Evolutionary conservation across 2,797 vertebrate species (phyloP).

Genomic region (Rhynchonycteris naso): DNA sequence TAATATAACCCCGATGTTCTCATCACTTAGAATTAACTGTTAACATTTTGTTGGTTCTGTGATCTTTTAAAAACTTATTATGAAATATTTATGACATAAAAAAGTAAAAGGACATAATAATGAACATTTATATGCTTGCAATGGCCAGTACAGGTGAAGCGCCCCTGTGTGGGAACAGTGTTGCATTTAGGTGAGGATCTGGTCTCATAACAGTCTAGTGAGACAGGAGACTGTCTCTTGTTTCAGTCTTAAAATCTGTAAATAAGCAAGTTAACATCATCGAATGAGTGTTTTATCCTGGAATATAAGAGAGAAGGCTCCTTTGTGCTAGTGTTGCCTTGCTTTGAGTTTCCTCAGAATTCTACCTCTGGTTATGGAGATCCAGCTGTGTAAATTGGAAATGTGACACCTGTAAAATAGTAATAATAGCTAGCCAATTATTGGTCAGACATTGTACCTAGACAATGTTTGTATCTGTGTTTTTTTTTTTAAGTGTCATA

Average conservation of each 20-base stretch:
- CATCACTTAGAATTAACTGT: constrained; percentile 47
- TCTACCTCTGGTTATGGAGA: constrained; percentile 13
- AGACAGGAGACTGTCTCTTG: background rate
- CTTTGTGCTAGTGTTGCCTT: constrained; percentile 40
- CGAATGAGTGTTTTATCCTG: background rate
- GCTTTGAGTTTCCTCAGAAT: constrained; percentile 43
- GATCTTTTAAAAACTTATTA: constrained; percentile 65
- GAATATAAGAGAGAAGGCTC: background rate
- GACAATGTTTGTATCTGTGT: background rate
- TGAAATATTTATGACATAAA: constrained; percentile 54
- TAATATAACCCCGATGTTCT: constrained; percentile 41
- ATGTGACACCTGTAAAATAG: background rate
- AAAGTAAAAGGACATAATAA: constrained; percentile 41
- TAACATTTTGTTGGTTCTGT: constrained; percentile 57
- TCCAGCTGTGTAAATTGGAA: background rate
- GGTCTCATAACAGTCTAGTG: background rate
- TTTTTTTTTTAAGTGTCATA: constrained; percentile 16
- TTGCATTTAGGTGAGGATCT: constrained; percentile 14
- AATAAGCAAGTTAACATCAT: constrained; percentile 1
- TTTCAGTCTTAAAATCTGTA: constrained; percentile 48
- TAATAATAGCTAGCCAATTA: background rate
- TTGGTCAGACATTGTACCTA: background rate
- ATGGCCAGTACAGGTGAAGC: background rate
- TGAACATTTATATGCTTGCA: background rate
- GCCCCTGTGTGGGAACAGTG: background rate